Base-by-base conservation (phyloP, 2,797 vertebrate genomes). In the Coregonus ussuriensis region DNA sequence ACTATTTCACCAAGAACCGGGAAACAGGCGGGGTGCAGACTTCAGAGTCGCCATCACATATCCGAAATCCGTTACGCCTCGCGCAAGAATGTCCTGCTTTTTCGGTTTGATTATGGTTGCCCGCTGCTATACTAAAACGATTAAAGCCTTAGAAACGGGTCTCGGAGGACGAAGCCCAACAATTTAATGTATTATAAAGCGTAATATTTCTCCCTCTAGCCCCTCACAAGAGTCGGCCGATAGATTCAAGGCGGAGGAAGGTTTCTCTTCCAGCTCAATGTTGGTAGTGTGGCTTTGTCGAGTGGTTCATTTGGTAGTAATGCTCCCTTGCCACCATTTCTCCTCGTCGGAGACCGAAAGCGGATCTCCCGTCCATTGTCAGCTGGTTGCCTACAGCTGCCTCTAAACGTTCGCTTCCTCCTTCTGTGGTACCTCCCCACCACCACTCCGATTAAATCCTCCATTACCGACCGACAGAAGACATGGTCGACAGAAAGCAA, bases 351-450 rank as follows among this genome's bases (percentile, higher is more conserved):
- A 90, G 92, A 92, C 93, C 93, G 92, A 95, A 94, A 95, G 93
- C 93, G 93, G 93, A 94, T 94, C 92, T 92, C 87, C 88, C 85
- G 89, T 92, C 93, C 93, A 85, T 93, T 92, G 93, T 95, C 94
- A 95, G 94, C 95, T 95, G 95, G 95, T 95, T 84, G 94, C 94
- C 93, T 92, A 87, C 94, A 93, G 94, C 94, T 93, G 94, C 92
- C 88, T 81, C 90, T 92, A 86, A 91, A 88, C 89, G 85, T 89
- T 90, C 86, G 90, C 93, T 94, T 93, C 95, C 93, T 95, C 88
- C 91, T 94, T 92, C 91, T 90, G 93, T 88, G 89, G 92, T 92
- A 92, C 93, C 94, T 92, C 94, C 93, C 94, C 90, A 92, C 90
- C 56, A 59, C n/a, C 89, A 83, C 86, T 75, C 91, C 83, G 84